These are phyloP conservation scores for Osmoderma eremita DNA, from an alignment of 2,888 invertebrate species.

Conservation along the genomic window DNA sequence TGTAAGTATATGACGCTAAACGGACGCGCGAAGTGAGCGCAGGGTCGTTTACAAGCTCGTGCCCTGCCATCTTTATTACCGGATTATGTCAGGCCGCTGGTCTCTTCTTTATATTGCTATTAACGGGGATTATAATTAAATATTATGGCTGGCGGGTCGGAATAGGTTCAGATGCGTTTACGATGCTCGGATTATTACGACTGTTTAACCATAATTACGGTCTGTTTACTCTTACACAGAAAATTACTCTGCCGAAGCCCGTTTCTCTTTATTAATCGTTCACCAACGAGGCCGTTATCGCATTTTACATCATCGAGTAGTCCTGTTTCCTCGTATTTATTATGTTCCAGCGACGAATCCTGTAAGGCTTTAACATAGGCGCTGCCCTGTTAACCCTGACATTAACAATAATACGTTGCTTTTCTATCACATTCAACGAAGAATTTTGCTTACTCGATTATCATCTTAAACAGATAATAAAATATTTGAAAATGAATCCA, in stretches of 20 bases:
- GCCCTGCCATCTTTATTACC: slow-evolving; percentile 39
- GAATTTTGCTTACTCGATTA: too few relatives aligned
- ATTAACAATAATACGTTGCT: too few relatives aligned
- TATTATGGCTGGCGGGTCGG: slow-evolving; percentile 31
- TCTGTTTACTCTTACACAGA: slow-evolving; percentile 41
- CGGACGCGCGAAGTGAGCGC: slow-evolving; percentile 15
- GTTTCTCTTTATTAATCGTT: background rate
- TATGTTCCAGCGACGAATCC: too few relatives aligned
- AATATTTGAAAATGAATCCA: too few relatives aligned
- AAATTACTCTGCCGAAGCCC: slow-evolving; percentile 8
- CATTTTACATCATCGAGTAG: too few relatives aligned
- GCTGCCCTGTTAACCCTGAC: too few relatives aligned
- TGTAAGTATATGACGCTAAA: slow-evolving; percentile 2
- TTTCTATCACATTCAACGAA: too few relatives aligned
- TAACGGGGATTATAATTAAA: slow-evolving; percentile 41
- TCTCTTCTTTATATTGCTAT: slow-evolving; percentile 37
- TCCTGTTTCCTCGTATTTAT: background rate
- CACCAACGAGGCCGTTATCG: background rate
- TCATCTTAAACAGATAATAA: too few relatives aligned
- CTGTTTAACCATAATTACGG: slow-evolving; percentile 40
- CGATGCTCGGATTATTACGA: slow-evolving; percentile 32
- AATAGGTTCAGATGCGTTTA: slow-evolving; percentile 33
- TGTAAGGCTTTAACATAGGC: too few relatives aligned
- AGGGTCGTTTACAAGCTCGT: slow-evolving; percentile 18
- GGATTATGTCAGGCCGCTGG: slow-evolving; percentile 34